Base-by-base conservation (phyloP, 2,113 vertebrate genomes). In the Etia nguti region DNA sequence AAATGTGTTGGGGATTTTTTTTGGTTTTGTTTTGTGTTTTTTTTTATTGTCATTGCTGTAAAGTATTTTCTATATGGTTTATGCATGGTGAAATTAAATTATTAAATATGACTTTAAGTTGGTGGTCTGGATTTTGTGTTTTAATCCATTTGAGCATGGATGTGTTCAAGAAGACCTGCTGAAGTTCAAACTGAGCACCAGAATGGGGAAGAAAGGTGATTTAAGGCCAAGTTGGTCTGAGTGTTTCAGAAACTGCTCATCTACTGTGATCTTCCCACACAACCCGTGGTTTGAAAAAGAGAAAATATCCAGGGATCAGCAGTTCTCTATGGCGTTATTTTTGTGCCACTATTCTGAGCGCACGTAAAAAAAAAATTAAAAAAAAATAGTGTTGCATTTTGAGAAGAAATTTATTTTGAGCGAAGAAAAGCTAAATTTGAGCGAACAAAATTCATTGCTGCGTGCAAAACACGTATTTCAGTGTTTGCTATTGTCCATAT, bases 21-120 rank as follows among this genome's bases (percentile, higher is more conserved):
- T 84, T 86, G 43, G 87, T 84, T 55, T 89, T 22, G 59, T 82
- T 81, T 70, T 24, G 26, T 60, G 60, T 70, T 43, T 88, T 31
- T 83, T 81, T 75, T 24, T 4, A 48, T 48, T 75, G 92, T 94
- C 89, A 86, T 92, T 86, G 84, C 81, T 95, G 93, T 95, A 93
- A 92, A 94, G 56, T 85, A 89, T 92, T 93, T 95, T 95, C 91
- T 93, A 84, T 87, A 89, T 92, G 86, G 65, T 92, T 93, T 91
- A 83, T 94, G 94, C 95, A 95, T 95, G 94, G 77, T 90, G 84
- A 81, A 92, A 92, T 94, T 94, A 95, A 95, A 95, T 95, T 93
- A 95, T 95, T 94, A 94, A 92, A 92, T 54, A 86, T 89, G 41
- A 20, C 84, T 85, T 86, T 80, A 29, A 73, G 8, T 80, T 88